Evolutionary conservation across 1,140 invertebrate genomes (phyloP), one percentile per base, ranked within the genome.

Genomic region (Diachasma alloeum): DNA sequence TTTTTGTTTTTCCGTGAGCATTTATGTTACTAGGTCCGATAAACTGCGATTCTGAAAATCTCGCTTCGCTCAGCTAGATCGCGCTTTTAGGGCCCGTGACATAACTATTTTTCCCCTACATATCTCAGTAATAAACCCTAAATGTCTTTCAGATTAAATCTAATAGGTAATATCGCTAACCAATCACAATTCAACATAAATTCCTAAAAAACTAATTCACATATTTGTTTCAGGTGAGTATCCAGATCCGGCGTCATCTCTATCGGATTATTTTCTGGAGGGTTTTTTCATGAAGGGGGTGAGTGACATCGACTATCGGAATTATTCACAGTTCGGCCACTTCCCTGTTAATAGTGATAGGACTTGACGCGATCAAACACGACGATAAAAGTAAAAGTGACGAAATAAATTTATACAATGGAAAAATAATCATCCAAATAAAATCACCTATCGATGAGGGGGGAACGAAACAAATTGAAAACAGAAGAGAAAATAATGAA

Each of bases 211-310:
- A n/a, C 6, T 11, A 74, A 42, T 70, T 46, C 36, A 53, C 74
- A 74, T 78, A 13, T 76, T 3, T 82, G 79, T 83, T 84, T 5
- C 75, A 84, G 81, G 82, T 84, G 81, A 84, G 82, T 83, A 31
- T 73, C 37, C 13, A 37, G 13, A 19, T 48, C 39, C 15, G 31
- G 17, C 56, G 39, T n/a, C 22, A 63, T 53, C 44, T 72, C 13
- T 22, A 72, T 72, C 26, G 24, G 2, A 53, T 72, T 53, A 42
- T 74, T 22, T 22, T 67, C 26, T 10, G 31, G 53, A 59, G 53
- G 10, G 53, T 31, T 31, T 31, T 31, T 31, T 31, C 17, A 31
- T 36, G 6, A 11, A 9, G 9, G 63, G 63, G 63, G 63, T 66
- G 24, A 66, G 63, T 66, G 63, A 66, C 63, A 66, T n/a, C n/a